These are phyloP conservation scores for Petrocephalus sullivani DNA, from an alignment of 2,797 vertebrate genomes.

Conservation along the genomic window DNA sequence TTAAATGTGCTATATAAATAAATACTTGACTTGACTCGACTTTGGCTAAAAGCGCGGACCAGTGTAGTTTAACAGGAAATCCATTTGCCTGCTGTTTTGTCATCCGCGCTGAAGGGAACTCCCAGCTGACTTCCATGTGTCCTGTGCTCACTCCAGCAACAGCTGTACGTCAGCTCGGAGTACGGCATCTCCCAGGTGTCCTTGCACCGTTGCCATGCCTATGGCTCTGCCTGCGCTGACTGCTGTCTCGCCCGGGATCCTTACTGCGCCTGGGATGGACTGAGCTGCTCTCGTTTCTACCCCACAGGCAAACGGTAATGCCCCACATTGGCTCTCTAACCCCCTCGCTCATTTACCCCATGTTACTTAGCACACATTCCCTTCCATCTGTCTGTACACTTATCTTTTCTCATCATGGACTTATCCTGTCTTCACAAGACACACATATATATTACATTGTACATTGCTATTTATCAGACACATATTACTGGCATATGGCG, in stretches of 20 bases:
- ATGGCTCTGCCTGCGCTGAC: constrained; percentile 88
- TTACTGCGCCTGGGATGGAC: constrained; percentile 95
- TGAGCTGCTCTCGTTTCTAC: constrained; percentile 90
- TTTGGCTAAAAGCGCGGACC: neutral
- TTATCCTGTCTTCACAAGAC: neutral
- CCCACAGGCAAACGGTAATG: constrained; percentile 85
- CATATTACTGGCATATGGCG: no score
- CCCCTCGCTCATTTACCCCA: neutral
- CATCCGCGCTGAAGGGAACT: neutral
- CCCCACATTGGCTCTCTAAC: neutral
- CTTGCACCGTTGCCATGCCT: constrained; percentile 88
- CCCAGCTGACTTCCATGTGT: constrained; percentile 44
- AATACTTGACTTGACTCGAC: neutral
- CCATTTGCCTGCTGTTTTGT: neutral
- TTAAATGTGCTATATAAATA: neutral
- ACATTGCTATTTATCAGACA: neutral
- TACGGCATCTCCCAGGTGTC: constrained; percentile 89
- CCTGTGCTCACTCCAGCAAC: constrained; percentile 79
- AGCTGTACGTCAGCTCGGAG: constrained; percentile 89
- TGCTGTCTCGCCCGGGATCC: constrained; percentile 95
- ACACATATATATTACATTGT: no score
- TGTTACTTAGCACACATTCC: constrained; percentile 2
- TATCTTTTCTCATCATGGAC: constrained; percentile 33
- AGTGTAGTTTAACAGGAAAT: neutral
- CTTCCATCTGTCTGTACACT: neutral